These are phyloP conservation scores for Mesitornis unicolor DNA, from an alignment of 2,113 vertebrate species.

Conservation along the genomic window DNA sequence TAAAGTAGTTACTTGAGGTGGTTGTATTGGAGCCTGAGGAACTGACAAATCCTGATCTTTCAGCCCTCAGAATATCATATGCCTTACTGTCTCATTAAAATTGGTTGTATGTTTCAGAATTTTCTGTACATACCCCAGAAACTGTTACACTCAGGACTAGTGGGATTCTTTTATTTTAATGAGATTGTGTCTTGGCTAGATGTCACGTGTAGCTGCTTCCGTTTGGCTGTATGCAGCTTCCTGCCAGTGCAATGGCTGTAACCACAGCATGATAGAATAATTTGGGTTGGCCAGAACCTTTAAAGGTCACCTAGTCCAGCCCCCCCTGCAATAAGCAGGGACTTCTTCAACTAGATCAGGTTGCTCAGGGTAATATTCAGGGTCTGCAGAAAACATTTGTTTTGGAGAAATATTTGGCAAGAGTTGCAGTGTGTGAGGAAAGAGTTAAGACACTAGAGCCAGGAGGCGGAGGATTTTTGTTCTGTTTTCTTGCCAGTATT, in stretches of 20 bases:
- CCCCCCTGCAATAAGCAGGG: background rate
- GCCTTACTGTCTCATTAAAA: background rate
- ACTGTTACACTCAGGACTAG: background rate
- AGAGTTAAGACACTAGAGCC: background rate
- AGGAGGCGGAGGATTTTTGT: background rate
- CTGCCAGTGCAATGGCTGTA: rapidly evolving
- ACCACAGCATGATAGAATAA: too few relatives aligned
- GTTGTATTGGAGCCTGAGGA: background rate
- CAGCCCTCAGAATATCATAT: background rate
- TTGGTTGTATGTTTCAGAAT: background rate
- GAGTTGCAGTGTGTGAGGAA: background rate
- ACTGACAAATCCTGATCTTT: background rate
- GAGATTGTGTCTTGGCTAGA: background rate
- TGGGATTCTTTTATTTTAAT: background rate
- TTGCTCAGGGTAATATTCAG: background rate
- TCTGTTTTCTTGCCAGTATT: background rate
- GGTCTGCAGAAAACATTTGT: background rate
- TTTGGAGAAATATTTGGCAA: background rate
- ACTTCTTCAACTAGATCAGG: background rate
- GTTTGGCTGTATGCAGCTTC: background rate
- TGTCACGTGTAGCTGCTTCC: background rate
- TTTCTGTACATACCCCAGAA: background rate
- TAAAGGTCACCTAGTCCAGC: background rate
- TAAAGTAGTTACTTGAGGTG: background rate
- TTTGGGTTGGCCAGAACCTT: background rate